A percentile compares a stretch with the other conserved stretches of the same genome.
Conservation (phyloP, 2,888 invertebrate genomes). For the Leptopterna dolabrata region DNA sequence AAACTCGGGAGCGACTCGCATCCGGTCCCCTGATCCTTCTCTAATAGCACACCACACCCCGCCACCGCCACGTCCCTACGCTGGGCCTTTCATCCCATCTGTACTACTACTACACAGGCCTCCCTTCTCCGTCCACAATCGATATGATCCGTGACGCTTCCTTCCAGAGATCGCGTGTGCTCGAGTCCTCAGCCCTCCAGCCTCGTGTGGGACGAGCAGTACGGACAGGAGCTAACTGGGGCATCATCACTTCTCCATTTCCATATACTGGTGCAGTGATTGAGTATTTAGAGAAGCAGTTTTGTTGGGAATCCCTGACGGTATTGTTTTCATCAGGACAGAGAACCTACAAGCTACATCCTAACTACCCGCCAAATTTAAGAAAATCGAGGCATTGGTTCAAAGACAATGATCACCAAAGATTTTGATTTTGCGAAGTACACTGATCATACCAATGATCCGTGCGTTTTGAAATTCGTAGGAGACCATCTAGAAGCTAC, state of each 20-base stretch:
- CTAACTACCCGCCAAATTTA: too few relatives aligned
- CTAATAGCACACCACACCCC: neutral
- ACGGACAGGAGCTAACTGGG: neutral
- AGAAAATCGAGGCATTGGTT: too few relatives aligned
- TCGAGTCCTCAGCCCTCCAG: neutral
- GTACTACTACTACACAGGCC: neutral
- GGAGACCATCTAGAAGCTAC: too few relatives aligned
- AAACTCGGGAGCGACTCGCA: conserved; percentile 2
- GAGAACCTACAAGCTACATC: too few relatives aligned
- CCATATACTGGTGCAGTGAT: neutral
- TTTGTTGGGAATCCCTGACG: too few relatives aligned
- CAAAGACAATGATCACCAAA: too few relatives aligned
- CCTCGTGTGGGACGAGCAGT: neutral
- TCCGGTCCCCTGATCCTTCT: conserved; percentile 6
- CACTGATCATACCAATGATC: too few relatives aligned
- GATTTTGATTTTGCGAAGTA: too few relatives aligned
- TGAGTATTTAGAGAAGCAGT: neutral
- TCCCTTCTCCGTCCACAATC: neutral
- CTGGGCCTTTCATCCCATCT: neutral
- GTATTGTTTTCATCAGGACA: too few relatives aligned
- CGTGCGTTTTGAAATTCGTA: too few relatives aligned
- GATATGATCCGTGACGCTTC: conserved; percentile 11
- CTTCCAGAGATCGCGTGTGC: neutral
- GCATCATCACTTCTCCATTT: neutral
- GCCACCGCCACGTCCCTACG: neutral